Base-by-base conservation (phyloP, 2,888 invertebrate genomes). In the Euzophera pinguis region DNA sequence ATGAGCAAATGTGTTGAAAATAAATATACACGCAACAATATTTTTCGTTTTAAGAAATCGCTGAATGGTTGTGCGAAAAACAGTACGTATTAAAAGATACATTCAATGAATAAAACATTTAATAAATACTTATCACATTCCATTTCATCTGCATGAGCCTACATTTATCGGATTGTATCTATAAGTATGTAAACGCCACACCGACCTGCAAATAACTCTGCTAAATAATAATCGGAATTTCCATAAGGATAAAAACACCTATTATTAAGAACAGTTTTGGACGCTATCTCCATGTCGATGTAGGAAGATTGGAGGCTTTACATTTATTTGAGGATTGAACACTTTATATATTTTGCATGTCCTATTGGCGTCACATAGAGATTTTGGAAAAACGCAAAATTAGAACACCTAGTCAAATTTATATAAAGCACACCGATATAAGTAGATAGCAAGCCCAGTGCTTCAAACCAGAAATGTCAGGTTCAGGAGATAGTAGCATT, bases 41-140 rank as follows among this genome's bases (percentile, higher is more conserved):
- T 22, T 22, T 22, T 3, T 22, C 5, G 22, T 22, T 22, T 22
- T 22, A 22, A 22, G 22, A 22, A 22, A 22, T 5, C 22, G 5
- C 39, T 8, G 12, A 39, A 39, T 39, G 39, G 14, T 16, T 14
- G 1, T 16, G 14, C 16, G 39, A 16, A 39, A 39, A 39, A 16
- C 39, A 39, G 14, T 39, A 8, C 9, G 22, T 22, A 22, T 16
- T 29, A 38, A 34, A 50, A 22, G 12, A 51, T n/a, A 27, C 9
- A 65, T 53, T 34, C 56, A 52, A 69, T 76, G 76, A 74, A 75
- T 77, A 72, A 77, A 61, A 67, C 72, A 77, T 76, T 66, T 70
- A 68, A 68, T 73, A 69, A 65, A 64, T 63, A 49, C n/a, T 13
- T 10, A 17, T 62, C 60, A 55, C 63, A 61, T 70, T 67, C 60